phyloP scores from a whole-genome alignment of 2,888 invertebrate genomes.

The Furcula furcula region DNA sequence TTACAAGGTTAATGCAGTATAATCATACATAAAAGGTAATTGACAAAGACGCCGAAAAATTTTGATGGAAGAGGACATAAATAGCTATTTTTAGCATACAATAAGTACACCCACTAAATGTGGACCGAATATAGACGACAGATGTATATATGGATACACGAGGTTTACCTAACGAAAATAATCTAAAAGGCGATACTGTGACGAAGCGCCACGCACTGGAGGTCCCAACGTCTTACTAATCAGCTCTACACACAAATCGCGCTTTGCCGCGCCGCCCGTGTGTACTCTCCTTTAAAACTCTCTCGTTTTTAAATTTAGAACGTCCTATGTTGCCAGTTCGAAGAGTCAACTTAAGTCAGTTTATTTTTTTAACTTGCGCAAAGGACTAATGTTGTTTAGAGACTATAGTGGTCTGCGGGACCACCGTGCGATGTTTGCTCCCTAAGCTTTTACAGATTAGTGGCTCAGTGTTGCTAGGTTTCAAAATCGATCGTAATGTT shows the following conservation, averaged over 20 bases:
- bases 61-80: slow-evolving; percentile 1
- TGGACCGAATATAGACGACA: slow-evolving; percentile 8
- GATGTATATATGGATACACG: slow-evolving; percentile 8
- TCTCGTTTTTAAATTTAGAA: slow-evolving; percentile 27
- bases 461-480: slow-evolving; percentile 38
- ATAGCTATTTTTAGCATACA: slow-evolving; percentile 6
- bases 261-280: slow-evolving; percentile 61
- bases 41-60: background rate
- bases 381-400: slow-evolving; percentile 66
- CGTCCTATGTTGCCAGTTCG: slow-evolving; percentile 27
- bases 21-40: background rate
- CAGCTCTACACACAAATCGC: slow-evolving; percentile 58
- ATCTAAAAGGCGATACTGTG: slow-evolving; percentile 35
- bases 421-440: slow-evolving; percentile 72
- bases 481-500: slow-evolving; percentile 55
- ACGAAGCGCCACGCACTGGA: slow-evolving; percentile 70
- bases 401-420: slow-evolving; percentile 53
- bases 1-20: background rate
- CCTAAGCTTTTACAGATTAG: slow-evolving; percentile 55
- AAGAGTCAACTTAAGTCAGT: slow-evolving; percentile 33
- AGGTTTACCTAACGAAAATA: slow-evolving; percentile 32
- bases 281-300: slow-evolving; percentile 61
- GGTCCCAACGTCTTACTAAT: slow-evolving; percentile 66
- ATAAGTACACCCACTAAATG: slow-evolving; percentile 6
- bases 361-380: slow-evolving; percentile 25